Conservation (phyloP, 92 coral and sea anemone genomes). For the Chrysogorgia sp. region DNA sequence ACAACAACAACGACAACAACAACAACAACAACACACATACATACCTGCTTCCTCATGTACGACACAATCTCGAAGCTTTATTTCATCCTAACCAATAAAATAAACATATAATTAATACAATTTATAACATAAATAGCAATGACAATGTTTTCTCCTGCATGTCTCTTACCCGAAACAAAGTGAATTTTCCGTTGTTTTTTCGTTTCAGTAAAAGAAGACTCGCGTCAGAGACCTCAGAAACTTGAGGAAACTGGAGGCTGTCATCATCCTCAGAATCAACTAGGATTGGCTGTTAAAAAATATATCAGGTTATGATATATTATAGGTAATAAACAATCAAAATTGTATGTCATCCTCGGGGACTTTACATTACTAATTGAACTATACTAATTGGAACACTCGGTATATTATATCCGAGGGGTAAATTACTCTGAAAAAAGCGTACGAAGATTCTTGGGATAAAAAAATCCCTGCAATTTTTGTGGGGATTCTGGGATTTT, state of each 20-base stretch:
- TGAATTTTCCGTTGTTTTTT: slow-evolving; percentile 92
- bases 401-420: no score
- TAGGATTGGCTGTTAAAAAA: slow-evolving; percentile 53
- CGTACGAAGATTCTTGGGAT: no score
- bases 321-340: background rate
- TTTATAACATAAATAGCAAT: no score
- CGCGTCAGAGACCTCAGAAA: slow-evolving; percentile 87
- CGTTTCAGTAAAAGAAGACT: slow-evolving; percentile 82
- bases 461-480: no score
- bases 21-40: background rate
- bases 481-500: no score
- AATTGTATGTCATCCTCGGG: background rate
- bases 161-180: slow-evolving; percentile 85
- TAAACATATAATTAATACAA: background rate
- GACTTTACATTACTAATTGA: no score
- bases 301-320: background rate
- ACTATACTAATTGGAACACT: no score
- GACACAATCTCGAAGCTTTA: slow-evolving; percentile 41
- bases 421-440: no score
- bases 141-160: no score
- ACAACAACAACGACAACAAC: no score
- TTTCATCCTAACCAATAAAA: slow-evolving; percentile 18
- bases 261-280: slow-evolving; percentile 91
- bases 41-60: slow-evolving; percentile 30
- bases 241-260: slow-evolving; percentile 72